Percentiles rank a stretch among this genome's conserved stretches.
These are phyloP conservation scores for Apogon talboti DNA, from an alignment of 2,797 vertebrate genomes.

Conservation along the genomic window DNA sequence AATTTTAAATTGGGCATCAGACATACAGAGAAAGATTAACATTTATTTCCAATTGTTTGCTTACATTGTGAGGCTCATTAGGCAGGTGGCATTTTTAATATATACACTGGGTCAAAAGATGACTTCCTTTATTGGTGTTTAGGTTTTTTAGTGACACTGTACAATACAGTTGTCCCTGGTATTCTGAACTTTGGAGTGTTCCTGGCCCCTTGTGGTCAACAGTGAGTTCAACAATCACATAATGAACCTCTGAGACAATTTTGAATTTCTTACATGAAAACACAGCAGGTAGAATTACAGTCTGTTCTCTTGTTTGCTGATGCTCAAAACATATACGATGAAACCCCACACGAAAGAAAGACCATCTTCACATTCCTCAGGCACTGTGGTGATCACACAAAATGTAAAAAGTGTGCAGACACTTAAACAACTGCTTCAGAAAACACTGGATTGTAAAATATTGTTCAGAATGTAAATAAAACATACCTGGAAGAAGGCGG, in stretches of 20 bases:
- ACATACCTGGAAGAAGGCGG: slow-evolving; percentile 34
- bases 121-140: too few species aligned
- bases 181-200: not conserved
- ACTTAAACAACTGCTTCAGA: not conserved
- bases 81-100: too few species aligned
- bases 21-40: too few species aligned
- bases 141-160: too few species aligned
- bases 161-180: not conserved
- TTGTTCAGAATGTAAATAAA: not conserved
- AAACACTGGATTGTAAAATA: not conserved
- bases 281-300: not conserved
- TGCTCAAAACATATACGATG: not conserved
- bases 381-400: slow-evolving; percentile 21
- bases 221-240: too few species aligned
- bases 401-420: not conserved
- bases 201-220: not conserved
- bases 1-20: too few species aligned
- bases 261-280: not conserved
- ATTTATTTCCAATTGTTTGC: too few species aligned
- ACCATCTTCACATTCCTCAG: not conserved
- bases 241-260: not conserved
- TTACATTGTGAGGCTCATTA: too few species aligned
- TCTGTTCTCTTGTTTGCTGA: not conserved
- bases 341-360: not conserved
- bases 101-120: too few species aligned